Evolutionary conservation across 2,113 vertebrate species (phyloP).

Genomic region (Sapajus apella): DNA sequence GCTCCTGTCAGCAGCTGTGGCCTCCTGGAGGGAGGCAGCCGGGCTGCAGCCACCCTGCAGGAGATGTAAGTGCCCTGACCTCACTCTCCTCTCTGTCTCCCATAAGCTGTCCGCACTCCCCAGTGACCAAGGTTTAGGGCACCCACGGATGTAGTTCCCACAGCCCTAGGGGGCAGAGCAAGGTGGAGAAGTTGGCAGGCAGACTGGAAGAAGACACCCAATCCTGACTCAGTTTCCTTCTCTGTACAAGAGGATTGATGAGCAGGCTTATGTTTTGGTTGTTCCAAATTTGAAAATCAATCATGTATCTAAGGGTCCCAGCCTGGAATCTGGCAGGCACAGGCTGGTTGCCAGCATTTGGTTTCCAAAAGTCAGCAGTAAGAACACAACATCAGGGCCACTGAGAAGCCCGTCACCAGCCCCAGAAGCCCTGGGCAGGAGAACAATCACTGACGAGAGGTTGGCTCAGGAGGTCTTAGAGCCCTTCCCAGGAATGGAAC

Average conservation of each 20-base stretch:
- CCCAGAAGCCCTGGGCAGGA: neutral
- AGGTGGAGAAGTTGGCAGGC: neutral
- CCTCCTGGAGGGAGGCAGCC: fast-evolving
- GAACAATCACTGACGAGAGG: neutral
- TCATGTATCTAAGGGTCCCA: neutral
- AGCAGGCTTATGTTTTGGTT: neutral
- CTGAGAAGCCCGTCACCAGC: neutral
- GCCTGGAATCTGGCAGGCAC: neutral
- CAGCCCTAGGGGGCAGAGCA: neutral
- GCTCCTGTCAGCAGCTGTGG: neutral
- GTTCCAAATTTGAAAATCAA: neutral
- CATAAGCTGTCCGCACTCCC: neutral
- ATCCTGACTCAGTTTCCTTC: neutral
- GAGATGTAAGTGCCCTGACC: neutral
- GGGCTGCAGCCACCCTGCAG: neutral
- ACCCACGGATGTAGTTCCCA: neutral
- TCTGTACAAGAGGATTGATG: neutral
- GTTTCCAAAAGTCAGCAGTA: neutral
- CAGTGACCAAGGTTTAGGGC: neutral
- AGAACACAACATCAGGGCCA: neutral
- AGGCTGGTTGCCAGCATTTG: neutral
- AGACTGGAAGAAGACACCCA: neutral
- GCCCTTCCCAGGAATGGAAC: neutral
- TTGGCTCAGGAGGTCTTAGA: neutral
- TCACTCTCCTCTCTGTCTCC: neutral